Conservation (phyloP, 2,888 invertebrate genomes). For the Amblyteles armatorius region DNA sequence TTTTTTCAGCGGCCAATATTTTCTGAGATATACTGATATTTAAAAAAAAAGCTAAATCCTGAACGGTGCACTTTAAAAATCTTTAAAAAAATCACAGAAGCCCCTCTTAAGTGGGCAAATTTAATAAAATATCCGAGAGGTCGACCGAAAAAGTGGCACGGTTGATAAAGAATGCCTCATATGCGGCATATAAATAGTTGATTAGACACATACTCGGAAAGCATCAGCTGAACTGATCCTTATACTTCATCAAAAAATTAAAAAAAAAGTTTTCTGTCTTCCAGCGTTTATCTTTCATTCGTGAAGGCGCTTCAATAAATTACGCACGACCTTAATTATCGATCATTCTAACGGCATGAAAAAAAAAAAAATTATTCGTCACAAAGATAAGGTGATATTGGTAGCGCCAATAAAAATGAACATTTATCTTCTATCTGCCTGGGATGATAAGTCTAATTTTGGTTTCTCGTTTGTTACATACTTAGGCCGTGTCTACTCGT, state of each 20-base stretch:
- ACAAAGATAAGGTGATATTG: not conserved
- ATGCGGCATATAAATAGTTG: not conserved
- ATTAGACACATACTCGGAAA: not conserved
- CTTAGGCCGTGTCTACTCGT: slow-evolving; percentile 81
- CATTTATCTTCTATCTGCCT: not conserved
- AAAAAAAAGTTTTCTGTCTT: not conserved
- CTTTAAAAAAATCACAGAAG: too few species aligned
- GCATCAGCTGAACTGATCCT: not conserved
- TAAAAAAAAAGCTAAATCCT: too few species aligned
- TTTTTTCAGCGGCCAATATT: too few species aligned
- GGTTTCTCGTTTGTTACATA: not conserved
- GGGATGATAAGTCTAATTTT: not conserved
- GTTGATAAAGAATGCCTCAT: too few species aligned
- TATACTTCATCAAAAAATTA: not conserved
- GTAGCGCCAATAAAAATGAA: not conserved
- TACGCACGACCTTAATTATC: not conserved
- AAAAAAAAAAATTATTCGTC: not conserved
- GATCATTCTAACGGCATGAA: not conserved
- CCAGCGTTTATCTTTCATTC: not conserved
- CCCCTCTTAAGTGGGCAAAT: too few species aligned
- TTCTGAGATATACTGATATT: too few species aligned
- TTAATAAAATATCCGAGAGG: too few species aligned
- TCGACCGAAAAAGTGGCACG: too few species aligned
- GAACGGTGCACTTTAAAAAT: too few species aligned
- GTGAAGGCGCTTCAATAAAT: not conserved